phyloP scores from a whole-genome alignment of 1,140 invertebrate genomes.

The Pseudoatta argentina region DNA sequence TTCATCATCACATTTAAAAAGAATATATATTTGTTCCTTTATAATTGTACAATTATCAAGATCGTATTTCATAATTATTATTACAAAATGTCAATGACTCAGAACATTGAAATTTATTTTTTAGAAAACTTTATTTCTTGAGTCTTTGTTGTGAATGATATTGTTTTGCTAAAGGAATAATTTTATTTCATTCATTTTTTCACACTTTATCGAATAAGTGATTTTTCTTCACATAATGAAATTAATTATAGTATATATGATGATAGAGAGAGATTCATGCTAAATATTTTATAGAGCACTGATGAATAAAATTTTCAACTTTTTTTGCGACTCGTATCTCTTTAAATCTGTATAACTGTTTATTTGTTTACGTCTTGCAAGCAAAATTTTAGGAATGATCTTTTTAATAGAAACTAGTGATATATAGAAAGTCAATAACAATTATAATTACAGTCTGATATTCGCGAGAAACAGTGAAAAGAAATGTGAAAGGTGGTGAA shows the following conservation, averaged over 20 bases:
- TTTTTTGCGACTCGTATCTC: background rate
- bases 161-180: background rate
- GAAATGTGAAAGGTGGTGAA: background rate
- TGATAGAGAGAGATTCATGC: background rate
- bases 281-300: background rate
- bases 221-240: background rate
- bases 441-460: background rate
- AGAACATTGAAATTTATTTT: no score
- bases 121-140: no score
- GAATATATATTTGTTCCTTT: no score
- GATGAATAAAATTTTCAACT: background rate
- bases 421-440: background rate
- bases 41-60: no score
- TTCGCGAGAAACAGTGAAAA: background rate
- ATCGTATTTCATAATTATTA: no score
- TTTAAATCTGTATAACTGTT: conserved; percentile 2
- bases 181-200: background rate
- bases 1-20: no score
- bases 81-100: no score
- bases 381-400: background rate
- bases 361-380: conserved; percentile 2
- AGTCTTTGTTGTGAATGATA: background rate
- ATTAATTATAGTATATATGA: background rate
- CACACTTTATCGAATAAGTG: background rate
- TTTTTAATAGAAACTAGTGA: background rate